These are phyloP conservation scores for Pemphigus obesinymphae DNA, from an alignment of 1,140 invertebrate species.

Conservation along the genomic window DNA sequence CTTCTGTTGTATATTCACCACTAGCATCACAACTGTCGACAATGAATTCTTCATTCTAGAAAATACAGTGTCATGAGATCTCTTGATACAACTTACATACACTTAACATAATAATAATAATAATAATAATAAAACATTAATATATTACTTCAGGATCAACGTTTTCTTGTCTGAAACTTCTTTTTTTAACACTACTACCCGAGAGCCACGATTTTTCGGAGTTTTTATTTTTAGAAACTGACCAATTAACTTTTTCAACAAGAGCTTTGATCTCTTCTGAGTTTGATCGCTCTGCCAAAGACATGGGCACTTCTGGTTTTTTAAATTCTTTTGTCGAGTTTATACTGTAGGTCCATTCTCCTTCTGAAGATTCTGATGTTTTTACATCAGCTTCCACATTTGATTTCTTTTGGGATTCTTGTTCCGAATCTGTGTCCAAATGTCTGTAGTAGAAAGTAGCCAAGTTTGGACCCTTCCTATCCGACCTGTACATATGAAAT, in stretches of 20 bases:
- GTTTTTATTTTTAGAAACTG: neutral
- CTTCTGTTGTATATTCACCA: slow-evolving; percentile 76
- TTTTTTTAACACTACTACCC: neutral
- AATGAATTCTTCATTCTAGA: slow-evolving; percentile 47
- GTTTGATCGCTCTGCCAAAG: slow-evolving; percentile 51
- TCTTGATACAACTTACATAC: neutral
- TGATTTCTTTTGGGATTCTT: slow-evolving; percentile 48
- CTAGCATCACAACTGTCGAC: slow-evolving; percentile 76
- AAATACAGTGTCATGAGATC: neutral
- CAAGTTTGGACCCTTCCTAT: slow-evolving; percentile 71
- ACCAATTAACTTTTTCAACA: slow-evolving; percentile 38
- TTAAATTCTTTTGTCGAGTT: slow-evolving; percentile 49
- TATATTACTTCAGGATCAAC: slow-evolving; percentile 1
- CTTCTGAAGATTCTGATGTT: slow-evolving; percentile 62
- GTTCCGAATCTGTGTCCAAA: slow-evolving; percentile 74
- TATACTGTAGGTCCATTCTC: slow-evolving; percentile 66
- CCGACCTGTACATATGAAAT: slow-evolving; percentile 53
- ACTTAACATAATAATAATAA: no score
- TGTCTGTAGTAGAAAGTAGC: slow-evolving; percentile 80
- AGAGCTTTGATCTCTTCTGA: slow-evolving; percentile 50
- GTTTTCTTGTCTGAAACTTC: neutral
- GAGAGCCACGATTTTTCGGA: slow-evolving; percentile 5
- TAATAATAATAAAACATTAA: no score
- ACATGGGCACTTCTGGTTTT: neutral
- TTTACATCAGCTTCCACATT: slow-evolving; percentile 52